These are phyloP conservation scores for Brassicogethes aeneus DNA, from an alignment of 2,888 invertebrate species.

Conservation along the genomic window DNA sequence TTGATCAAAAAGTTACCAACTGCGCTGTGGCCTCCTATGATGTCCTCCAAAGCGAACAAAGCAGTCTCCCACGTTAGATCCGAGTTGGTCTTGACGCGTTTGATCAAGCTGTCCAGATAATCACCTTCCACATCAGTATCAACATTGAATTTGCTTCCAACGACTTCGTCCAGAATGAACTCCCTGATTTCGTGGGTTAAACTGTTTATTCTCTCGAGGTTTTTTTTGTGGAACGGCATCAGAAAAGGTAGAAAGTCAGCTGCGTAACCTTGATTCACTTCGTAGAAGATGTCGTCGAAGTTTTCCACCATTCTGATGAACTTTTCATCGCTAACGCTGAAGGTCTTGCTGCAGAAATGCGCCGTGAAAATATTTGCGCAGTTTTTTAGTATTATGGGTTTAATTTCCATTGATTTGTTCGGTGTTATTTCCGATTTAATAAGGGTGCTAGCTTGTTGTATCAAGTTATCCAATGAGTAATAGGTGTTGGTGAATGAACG, in stretches of 20 bases:
- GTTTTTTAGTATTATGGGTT: slow-evolving; percentile 43
- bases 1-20: slow-evolving; percentile 54
- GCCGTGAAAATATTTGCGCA: slow-evolving; percentile 53
- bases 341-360: slow-evolving; percentile 51
- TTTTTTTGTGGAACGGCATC: slow-evolving; percentile 45
- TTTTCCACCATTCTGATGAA: slow-evolving; percentile 46
- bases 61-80: slow-evolving; percentile 46
- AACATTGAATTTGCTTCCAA: slow-evolving; percentile 39
- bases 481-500: slow-evolving; percentile 47
- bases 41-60: slow-evolving; percentile 43
- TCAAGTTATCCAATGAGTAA: slow-evolving; percentile 43
- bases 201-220: slow-evolving; percentile 43
- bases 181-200: slow-evolving; percentile 46
- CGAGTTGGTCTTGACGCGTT: slow-evolving; percentile 42
- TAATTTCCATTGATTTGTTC: slow-evolving; percentile 31
- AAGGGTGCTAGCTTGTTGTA: slow-evolving; percentile 37
- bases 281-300: slow-evolving; percentile 57
- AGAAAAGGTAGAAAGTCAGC: slow-evolving; percentile 57
- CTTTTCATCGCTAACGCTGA: slow-evolving; percentile 37
- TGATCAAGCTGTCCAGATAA: slow-evolving; percentile 51
- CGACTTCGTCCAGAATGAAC: slow-evolving; percentile 45
- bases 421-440: slow-evolving; percentile 22
- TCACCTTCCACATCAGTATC: slow-evolving; percentile 33
- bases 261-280: slow-evolving; percentile 59
- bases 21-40: slow-evolving; percentile 53